phyloP scores from a whole-genome alignment of 2,113 vertebrate genomes.

The Epinephelus lanceolatus region DNA sequence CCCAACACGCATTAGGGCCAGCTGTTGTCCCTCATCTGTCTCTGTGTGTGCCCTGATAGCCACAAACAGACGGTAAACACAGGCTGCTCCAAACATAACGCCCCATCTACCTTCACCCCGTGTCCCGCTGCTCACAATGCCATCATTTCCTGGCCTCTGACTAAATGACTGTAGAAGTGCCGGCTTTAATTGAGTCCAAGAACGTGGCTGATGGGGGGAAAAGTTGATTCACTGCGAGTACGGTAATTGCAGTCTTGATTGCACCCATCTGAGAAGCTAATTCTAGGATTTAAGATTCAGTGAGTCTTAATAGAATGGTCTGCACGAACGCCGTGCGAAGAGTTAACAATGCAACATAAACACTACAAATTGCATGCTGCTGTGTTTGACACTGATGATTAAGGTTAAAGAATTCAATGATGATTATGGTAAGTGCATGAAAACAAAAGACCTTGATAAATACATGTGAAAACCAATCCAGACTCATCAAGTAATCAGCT shows the following conservation, averaged over 20 bases:
- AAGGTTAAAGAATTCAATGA: conserved; percentile 69
- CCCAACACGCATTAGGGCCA: conserved; percentile 78
- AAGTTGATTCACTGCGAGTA: conserved; percentile 67
- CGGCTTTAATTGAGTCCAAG: conserved; percentile 70
- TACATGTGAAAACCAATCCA: conserved; percentile 38
- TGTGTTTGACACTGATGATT: conserved; percentile 66
- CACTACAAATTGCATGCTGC: conserved; percentile 54
- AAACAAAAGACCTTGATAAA: conserved; percentile 66
- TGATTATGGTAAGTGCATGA: conserved; percentile 52
- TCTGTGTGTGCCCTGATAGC: conserved; percentile 61
- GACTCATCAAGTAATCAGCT: conserved; percentile 59
- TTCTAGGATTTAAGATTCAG: conserved; percentile 57
- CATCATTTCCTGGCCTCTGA: conserved; percentile 52
- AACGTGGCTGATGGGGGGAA: conserved; percentile 64
- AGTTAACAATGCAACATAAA: conserved; percentile 52
- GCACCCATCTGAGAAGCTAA: conserved; percentile 66
- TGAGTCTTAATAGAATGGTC: conserved; percentile 46
- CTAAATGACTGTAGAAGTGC: conserved; percentile 66
- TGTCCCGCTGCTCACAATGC: conserved; percentile 54
- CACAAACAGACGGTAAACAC: conserved; percentile 69
- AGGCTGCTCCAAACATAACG: conserved; percentile 62
- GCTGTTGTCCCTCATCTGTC: conserved; percentile 77
- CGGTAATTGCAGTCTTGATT: conserved; percentile 78
- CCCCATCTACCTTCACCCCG: conserved; percentile 64
- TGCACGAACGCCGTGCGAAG: conserved; percentile 18